phyloP scores from a whole-genome alignment of 2,113 vertebrate genomes.

The Epinephelus moara region DNA sequence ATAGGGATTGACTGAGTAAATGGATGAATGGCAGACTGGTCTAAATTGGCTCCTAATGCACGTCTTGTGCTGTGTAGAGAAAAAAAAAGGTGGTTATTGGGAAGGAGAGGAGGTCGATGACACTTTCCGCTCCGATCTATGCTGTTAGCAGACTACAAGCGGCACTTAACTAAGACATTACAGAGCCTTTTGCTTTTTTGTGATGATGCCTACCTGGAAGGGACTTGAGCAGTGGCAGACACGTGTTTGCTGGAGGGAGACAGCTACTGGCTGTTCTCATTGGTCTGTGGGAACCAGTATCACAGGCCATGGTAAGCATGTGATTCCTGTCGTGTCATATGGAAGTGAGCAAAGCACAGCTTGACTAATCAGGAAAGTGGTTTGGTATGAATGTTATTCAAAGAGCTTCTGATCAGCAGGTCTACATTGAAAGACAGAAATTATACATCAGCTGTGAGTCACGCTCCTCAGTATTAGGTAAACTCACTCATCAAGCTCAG shows the following conservation, averaged over 20 bases:
- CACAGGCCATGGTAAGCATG: not conserved
- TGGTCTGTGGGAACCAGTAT: slow-evolving; percentile 18
- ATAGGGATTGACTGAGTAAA: not conserved
- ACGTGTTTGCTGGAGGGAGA: slow-evolving; percentile 18
- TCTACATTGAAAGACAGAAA: slow-evolving; percentile 52
- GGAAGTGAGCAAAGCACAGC: slow-evolving; percentile 19
- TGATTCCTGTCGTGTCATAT: not conserved
- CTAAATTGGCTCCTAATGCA: slow-evolving; percentile 12
- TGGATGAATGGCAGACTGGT: slow-evolving; percentile 15
- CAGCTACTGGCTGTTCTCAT: not conserved
- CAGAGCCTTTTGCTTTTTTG: slow-evolving; percentile 19
- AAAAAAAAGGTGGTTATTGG: not conserved
- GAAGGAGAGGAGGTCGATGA: slow-evolving; percentile 1
- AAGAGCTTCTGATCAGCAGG: slow-evolving; percentile 49
- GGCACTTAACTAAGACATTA: slow-evolving; percentile 21
- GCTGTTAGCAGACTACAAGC: slow-evolving; percentile 6
- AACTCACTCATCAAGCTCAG: slow-evolving; percentile 72
- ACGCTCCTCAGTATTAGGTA: slow-evolving; percentile 44
- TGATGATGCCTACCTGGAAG: not conserved
- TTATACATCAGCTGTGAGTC: slow-evolving; percentile 71
- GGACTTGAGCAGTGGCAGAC: not conserved
- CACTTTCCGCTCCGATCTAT: slow-evolving; percentile 6
- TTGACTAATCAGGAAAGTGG: slow-evolving; percentile 53
- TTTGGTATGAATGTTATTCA: slow-evolving; percentile 38
- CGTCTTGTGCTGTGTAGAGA: not conserved